A percentile compares a stretch with the other conserved stretches of the same genome.
Conservation (phyloP, 1,140 invertebrate species). For the Musca domestica region DNA sequence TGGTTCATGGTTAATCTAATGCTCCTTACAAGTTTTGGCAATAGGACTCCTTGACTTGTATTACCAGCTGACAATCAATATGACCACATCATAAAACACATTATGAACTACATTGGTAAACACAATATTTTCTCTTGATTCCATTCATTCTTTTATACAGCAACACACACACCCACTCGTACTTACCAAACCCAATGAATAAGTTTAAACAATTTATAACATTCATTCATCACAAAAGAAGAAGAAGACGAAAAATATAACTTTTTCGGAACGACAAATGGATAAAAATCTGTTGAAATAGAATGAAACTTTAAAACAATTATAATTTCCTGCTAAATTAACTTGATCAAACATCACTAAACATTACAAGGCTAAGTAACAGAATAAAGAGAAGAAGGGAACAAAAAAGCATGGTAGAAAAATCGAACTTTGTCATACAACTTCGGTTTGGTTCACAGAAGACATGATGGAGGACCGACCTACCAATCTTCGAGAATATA, state of each 20-base stretch:
- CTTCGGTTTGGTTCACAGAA: too few species aligned
- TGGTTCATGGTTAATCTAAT: too few species aligned
- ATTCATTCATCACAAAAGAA: constrained; percentile 1
- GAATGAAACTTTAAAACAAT: constrained; percentile 27
- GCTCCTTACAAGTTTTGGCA: too few species aligned
- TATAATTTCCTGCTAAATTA: constrained; percentile 30
- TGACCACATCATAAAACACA: too few species aligned
- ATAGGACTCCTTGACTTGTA: too few species aligned
- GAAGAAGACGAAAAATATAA: background rate
- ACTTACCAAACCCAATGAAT: background rate
- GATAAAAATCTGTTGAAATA: constrained; percentile 11
- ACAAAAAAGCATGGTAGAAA: background rate
- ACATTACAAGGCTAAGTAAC: background rate
- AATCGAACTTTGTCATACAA: too few species aligned
- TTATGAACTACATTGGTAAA: too few species aligned
- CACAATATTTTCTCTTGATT: background rate
- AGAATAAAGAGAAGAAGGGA: background rate
- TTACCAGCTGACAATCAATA: too few species aligned
- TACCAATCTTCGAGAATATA: too few species aligned
- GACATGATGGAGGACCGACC: too few species aligned
- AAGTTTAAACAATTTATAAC: background rate
- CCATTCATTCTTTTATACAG: background rate
- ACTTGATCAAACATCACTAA: constrained; percentile 27
- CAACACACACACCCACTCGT: background rate
- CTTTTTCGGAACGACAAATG: constrained; percentile 7